Evolutionary conservation across 2,113 vertebrate genomes (phyloP).

Genomic region (Clarias magur): DNA sequence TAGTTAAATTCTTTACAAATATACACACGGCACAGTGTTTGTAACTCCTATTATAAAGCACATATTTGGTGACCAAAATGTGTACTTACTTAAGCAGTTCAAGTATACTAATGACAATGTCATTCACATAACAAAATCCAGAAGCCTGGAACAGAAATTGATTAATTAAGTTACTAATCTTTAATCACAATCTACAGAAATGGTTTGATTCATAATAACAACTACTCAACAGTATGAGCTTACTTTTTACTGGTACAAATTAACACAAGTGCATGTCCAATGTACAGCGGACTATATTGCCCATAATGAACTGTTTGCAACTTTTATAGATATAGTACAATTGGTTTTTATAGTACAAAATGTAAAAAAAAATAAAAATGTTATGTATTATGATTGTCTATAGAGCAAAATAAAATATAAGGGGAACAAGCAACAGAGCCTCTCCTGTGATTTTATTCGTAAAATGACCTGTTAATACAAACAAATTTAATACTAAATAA

Average conservation of each 20-base stretch:
- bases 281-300: no score
- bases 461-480: neutral
- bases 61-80: neutral
- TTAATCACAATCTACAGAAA: neutral
- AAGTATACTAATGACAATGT: slow-evolving; percentile 98
- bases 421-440: no score
- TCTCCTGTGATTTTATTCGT: neutral
- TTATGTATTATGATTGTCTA: no score
- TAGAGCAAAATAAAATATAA: no score
- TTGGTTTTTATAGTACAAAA: no score
- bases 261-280: no score
- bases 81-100: slow-evolving; percentile 93
- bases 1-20: neutral
- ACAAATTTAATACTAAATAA: neutral
- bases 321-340: no score
- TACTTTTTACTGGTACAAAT: neutral
- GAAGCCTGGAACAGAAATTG: slow-evolving; percentile 79
- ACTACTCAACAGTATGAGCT: neutral
- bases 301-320: no score
- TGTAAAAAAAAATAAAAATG: no score
- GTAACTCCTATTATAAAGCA: neutral
- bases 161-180: neutral
- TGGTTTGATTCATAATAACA: neutral
- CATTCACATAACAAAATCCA: slow-evolving; percentile 97
- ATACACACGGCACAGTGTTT: neutral